These are phyloP conservation scores for Macrochelys suwanniensis DNA, from an alignment of 2,797 vertebrate genomes.

Conservation along the genomic window DNA sequence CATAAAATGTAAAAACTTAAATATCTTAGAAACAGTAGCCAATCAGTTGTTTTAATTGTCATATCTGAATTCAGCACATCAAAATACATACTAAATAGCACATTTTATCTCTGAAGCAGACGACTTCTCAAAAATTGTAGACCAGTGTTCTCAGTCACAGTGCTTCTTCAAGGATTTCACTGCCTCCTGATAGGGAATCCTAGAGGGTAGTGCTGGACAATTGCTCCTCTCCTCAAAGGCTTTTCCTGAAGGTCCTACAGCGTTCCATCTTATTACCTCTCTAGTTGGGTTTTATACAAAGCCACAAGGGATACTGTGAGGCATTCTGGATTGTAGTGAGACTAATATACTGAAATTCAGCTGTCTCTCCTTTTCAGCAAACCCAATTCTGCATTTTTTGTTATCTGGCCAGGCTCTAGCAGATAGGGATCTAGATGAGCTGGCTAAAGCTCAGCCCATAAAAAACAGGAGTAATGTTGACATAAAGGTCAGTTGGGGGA, in stretches of 20 bases:
- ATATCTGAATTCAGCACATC: too few species aligned
- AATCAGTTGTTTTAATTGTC: too few species aligned
- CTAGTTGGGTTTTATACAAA: not conserved
- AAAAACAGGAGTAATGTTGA: not conserved
- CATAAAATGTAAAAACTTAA: too few species aligned
- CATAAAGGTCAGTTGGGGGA: not conserved
- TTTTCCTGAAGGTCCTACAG: not conserved
- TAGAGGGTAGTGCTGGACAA: not conserved
- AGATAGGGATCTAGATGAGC: not conserved
- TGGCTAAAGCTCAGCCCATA: not conserved
- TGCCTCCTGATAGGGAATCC: not conserved
- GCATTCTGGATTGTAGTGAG: not conserved
- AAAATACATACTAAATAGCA: too few species aligned
- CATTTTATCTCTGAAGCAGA: too few species aligned
- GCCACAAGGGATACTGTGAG: not conserved
- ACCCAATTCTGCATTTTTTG: slow-evolving; percentile 9
- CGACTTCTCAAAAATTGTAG: too few species aligned
- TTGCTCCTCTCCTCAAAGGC: not conserved
- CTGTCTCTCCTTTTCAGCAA: not conserved
- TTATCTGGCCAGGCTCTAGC: not conserved
- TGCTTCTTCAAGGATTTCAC: slow-evolving; percentile 7
- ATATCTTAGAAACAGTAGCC: too few species aligned
- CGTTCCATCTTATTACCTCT: not conserved
- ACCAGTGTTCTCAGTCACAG: not conserved
- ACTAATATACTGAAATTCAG: not conserved